phyloP scores from a whole-genome alignment of 2,113 vertebrate genomes.

The Marcusenius ussheri region DNA sequence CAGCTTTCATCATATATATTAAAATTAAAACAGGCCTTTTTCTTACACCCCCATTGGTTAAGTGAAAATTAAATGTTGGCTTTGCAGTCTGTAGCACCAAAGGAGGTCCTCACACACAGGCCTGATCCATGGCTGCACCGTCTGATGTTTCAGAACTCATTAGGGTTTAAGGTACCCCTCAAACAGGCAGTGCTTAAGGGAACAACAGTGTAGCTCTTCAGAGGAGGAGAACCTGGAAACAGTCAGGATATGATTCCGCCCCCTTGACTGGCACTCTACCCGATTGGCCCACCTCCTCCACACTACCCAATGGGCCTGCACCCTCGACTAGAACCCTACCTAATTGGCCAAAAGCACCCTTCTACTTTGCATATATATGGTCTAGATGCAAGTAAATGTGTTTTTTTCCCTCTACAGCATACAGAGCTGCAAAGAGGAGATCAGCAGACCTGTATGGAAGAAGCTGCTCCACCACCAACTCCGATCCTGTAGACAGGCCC shows the following conservation, averaged over 20 bases:
- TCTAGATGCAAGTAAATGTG: not conserved
- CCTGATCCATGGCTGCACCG: not conserved
- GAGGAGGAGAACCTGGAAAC: not conserved
- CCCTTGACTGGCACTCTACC: not conserved
- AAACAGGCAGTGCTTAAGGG: not conserved
- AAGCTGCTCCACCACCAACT: constrained; percentile 83
- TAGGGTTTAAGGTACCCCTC: not conserved
- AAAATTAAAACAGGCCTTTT: not conserved
- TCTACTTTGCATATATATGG: not conserved
- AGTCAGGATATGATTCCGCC: not conserved
- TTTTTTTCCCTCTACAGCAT: not conserved
- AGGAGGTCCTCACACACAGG: not conserved
- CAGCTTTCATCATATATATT: not conserved
- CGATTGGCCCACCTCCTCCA: not conserved
- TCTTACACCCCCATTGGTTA: not conserved
- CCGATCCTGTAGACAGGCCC: constrained; percentile 87
- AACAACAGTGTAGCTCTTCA: not conserved
- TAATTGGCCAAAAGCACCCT: not conserved
- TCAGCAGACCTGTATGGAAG: constrained; percentile 70
- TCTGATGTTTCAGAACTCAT: not conserved
- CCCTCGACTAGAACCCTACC: not conserved
- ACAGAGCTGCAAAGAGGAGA: not conserved
- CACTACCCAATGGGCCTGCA: not conserved
- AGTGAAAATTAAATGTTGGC: not conserved
- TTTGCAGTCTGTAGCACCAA: not conserved